A percentile compares a stretch with the other conserved stretches of the same genome.
Conservation (phyloP, 2,797 vertebrate genomes). For the Philypnodon macrostomus region DNA sequence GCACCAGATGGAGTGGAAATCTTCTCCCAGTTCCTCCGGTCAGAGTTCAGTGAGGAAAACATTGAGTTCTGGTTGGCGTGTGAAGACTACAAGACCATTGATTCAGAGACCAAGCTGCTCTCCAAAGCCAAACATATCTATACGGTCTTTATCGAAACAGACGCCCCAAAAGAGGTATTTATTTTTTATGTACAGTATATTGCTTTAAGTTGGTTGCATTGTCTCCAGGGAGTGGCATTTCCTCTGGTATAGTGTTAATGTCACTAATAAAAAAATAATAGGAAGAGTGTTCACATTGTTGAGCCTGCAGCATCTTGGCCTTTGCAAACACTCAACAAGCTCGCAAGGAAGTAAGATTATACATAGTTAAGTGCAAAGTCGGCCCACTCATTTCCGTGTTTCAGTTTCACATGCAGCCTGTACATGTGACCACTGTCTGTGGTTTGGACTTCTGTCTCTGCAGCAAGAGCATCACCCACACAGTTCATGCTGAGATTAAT, state of each 20-base stretch:
- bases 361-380: conserved; percentile 31
- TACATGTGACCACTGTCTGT: conserved; percentile 37
- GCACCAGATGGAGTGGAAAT: conserved; percentile 81
- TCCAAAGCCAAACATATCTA: conserved; percentile 89
- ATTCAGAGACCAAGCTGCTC: conserved; percentile 78
- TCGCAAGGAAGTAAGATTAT: conserved; percentile 31
- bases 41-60: conserved; percentile 97
- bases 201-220: conserved; percentile 8
- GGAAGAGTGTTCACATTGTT: conserved; percentile 15
- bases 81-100: conserved; percentile 89
- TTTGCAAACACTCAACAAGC: conserved; percentile 43
- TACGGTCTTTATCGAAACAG: conserved; percentile 83
- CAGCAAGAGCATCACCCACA: conserved; percentile 36
- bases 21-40: conserved; percentile 89
- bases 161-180: conserved; percentile 91
- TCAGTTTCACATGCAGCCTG: conserved; percentile 25
- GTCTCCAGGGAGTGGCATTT: conserved; percentile 2
- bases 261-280: conserved; percentile 30
- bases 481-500: conserved; percentile 38
- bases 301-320: conserved; percentile 43
- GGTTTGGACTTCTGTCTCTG: conserved; percentile 43
- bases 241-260: conserved; percentile 35
- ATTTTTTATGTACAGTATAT: conserved; percentile 20
- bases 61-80: conserved; percentile 96
- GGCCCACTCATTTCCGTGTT: conserved; percentile 38